Evolutionary conservation across 2,113 vertebrate genomes (phyloP).

Genomic region (Pungitius pungitius): DNA sequence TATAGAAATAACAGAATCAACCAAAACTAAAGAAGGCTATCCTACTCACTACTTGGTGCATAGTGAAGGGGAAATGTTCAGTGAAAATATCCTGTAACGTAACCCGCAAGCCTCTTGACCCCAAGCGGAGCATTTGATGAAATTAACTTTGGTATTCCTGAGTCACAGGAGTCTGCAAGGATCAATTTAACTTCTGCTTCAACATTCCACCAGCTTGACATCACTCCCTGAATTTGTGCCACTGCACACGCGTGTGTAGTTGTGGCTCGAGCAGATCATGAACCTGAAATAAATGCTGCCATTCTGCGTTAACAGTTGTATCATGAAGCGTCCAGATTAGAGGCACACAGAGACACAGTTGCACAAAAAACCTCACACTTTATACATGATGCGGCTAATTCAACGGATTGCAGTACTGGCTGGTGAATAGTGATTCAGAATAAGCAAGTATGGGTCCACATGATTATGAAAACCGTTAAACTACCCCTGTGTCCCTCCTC

Average conservation of each 20-base stretch:
- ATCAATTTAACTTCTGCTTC: slow-evolving; percentile 32
- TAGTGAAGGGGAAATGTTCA: slow-evolving; percentile 32
- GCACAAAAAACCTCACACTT: background rate
- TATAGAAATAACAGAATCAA: slow-evolving; percentile 39
- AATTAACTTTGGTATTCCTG: slow-evolving; percentile 30
- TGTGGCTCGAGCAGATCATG: slow-evolving; percentile 7
- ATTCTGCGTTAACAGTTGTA: slow-evolving; percentile 6
- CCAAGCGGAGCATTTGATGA: slow-evolving; percentile 29
- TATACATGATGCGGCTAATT: background rate
- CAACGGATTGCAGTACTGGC: background rate
- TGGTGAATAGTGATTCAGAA: background rate
- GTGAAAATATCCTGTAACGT: slow-evolving; percentile 26
- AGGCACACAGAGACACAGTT: background rate
- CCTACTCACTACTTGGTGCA: slow-evolving; percentile 28
- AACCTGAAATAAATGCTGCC: slow-evolving; percentile 7
- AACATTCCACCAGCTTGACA: slow-evolving; percentile 32
- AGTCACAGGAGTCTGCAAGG: slow-evolving; percentile 27
- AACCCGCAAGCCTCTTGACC: background rate
- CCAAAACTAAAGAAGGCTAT: slow-evolving; percentile 60
- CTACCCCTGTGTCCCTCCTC: background rate
- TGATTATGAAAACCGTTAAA: background rate
- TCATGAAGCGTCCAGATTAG: background rate
- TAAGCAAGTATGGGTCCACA: background rate
- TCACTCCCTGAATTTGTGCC: slow-evolving; percentile 12
- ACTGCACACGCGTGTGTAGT: slow-evolving; percentile 14